A percentile compares a stretch with the other conserved stretches of the same genome.
phyloP scores from a whole-genome alignment of 2,113 vertebrate species.

The Osmerus eperlanus region DNA sequence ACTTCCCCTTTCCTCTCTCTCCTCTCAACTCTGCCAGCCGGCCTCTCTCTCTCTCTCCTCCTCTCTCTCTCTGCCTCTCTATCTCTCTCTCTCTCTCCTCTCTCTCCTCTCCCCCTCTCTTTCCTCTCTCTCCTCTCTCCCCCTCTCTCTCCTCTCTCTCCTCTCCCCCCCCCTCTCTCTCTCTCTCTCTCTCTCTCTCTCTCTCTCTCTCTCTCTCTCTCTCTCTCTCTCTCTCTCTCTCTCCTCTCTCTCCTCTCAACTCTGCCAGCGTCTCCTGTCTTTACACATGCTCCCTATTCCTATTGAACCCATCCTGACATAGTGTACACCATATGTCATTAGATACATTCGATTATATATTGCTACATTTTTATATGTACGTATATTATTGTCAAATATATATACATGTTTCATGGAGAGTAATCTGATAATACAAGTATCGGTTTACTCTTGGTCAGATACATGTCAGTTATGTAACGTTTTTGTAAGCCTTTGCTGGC shows the following conservation, averaged over 20 bases:
- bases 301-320: not conserved
- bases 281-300: slow-evolving; percentile 25
- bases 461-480: too few relatives aligned
- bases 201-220: not conserved
- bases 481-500: too few relatives aligned
- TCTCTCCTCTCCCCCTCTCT: not conserved
- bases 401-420: too few relatives aligned
- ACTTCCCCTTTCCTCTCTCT: not conserved
- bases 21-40: not conserved
- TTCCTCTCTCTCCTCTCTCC: not conserved
- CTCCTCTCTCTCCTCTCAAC: not conserved
- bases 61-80: not conserved
- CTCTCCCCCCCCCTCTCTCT: not conserved
- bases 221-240: not conserved
- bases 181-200: not conserved
- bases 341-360: too few relatives aligned
- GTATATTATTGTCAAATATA: too few relatives aligned
- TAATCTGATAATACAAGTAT: too few relatives aligned
- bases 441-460: too few relatives aligned
- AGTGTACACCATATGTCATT: too few relatives aligned
- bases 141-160: slow-evolving; percentile 5
- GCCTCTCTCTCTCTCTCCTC: not conserved
- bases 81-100: not conserved
- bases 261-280: not conserved
- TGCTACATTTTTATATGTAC: too few relatives aligned